Percentiles rank a stretch among this genome's conserved stretches.
Evolutionary conservation across 1,140 invertebrate species (phyloP).

Genomic region (Caenorhabditis remanei): DNA sequence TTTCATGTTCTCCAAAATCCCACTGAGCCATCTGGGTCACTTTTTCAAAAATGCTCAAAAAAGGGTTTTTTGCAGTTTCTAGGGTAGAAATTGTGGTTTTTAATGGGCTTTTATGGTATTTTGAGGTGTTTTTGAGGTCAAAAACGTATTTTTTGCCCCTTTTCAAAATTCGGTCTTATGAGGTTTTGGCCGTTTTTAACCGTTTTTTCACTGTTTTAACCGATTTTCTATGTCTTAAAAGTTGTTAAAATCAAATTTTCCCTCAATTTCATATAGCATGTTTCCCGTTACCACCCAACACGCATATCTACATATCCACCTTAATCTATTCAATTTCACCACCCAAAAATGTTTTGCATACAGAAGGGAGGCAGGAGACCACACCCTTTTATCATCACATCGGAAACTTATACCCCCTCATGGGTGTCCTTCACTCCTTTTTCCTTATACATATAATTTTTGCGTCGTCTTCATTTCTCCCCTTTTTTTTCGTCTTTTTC

Average conservation of each 20-base stretch:
- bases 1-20: not conserved
- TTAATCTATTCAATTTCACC: not conserved
- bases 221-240: not conserved
- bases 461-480: not conserved
- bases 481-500: not conserved
- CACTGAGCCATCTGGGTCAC: not conserved
- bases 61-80: not conserved
- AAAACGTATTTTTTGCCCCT: no score
- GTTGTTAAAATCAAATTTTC: not conserved
- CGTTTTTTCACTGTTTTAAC: no score
- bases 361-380: not conserved
- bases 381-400: slow-evolving; percentile 9
- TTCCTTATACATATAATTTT: not conserved
- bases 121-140: no score
- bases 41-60: slow-evolving; percentile 1
- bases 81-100: not conserved
- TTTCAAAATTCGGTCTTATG: no score
- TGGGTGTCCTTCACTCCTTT: not conserved
- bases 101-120: not conserved
- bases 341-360: not conserved
- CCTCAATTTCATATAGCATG: no score
- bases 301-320: no score
- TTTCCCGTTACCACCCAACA: no score
- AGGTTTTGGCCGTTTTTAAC: no score
- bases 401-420: not conserved